These are phyloP conservation scores for Venustoraphidia nigricollis DNA, from an alignment of 2,888 invertebrate genomes.

Conservation along the genomic window DNA sequence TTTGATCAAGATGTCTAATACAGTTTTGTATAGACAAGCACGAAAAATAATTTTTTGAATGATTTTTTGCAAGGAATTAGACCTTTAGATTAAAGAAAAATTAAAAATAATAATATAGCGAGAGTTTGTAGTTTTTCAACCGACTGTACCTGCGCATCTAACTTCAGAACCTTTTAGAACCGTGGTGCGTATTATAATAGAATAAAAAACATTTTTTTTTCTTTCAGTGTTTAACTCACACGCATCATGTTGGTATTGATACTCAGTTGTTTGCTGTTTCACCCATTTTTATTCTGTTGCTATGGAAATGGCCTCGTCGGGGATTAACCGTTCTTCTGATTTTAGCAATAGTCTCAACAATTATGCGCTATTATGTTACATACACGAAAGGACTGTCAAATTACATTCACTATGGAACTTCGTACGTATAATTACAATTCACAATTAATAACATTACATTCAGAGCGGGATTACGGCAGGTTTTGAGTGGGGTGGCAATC, in stretches of 20 bases:
- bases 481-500: too few species aligned
- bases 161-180: too few species aligned
- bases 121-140: too few species aligned
- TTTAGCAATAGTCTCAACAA: constrained; percentile 38
- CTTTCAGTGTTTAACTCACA: constrained; percentile 50
- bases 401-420: constrained; percentile 51
- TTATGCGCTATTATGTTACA: constrained; percentile 44
- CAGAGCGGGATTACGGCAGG: too few species aligned
- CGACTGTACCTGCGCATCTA: too few species aligned
- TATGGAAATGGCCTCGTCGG: constrained; percentile 45
- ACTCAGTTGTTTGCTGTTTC: constrained; percentile 49
- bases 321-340: constrained; percentile 30
- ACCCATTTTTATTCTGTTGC: constrained; percentile 36
- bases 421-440: constrained; percentile 33
- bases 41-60: too few species aligned
- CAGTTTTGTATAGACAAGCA: too few species aligned
- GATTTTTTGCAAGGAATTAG: too few species aligned
- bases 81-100: too few species aligned
- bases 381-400: constrained; percentile 41
- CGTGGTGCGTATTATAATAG: too few species aligned
- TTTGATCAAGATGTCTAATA: too few species aligned
- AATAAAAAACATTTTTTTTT: background rate
- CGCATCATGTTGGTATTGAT: constrained; percentile 56
- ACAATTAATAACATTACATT: background rate
- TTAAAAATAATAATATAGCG: too few species aligned